Conservation (phyloP, 2,113 vertebrate genomes). For the Protobothrops flavoviridis region DNA sequence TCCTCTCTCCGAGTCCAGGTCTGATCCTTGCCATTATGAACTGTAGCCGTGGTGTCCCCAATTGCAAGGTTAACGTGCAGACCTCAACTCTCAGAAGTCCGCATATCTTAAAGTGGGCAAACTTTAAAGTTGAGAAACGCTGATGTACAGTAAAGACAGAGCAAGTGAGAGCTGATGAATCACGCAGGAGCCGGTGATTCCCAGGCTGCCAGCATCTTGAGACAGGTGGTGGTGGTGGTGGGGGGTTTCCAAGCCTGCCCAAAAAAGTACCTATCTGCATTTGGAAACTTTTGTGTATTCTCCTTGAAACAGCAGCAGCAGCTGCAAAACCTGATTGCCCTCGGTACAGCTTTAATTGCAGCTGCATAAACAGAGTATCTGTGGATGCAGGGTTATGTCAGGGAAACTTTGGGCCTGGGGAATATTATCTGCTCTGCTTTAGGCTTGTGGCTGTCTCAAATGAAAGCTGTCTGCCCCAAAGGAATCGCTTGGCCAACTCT, state of each 20-base stretch:
- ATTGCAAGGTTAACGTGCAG: neutral
- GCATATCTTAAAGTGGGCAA: too few species aligned
- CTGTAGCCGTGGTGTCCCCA: neutral
- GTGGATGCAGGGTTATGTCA: neutral
- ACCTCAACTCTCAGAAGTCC: too few species aligned
- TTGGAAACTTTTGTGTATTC: neutral
- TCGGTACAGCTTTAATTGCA: neutral
- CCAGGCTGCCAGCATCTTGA: neutral
- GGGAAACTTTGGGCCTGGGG: neutral
- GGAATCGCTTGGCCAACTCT: slow-evolving; percentile 20
- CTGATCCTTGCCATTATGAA: neutral
- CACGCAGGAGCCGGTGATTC: neutral
- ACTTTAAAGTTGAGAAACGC: too few species aligned
- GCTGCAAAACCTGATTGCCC: neutral
- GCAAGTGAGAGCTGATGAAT: neutral
- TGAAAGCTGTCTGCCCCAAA: slow-evolving; percentile 21
- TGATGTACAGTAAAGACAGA: neutral
- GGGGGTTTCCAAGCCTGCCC: neutral
- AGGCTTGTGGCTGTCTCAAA: neutral
- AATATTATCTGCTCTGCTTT: neutral
- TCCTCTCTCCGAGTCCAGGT: neutral
- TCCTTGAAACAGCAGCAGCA: neutral
- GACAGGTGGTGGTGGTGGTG: too few species aligned
- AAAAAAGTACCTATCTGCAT: neutral
- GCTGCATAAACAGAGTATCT: neutral